A percentile compares a stretch with the other conserved stretches of the same genome.
These are phyloP conservation scores for Tenthredo notha DNA, from an alignment of 2,888 invertebrate genomes.

Conservation along the genomic window DNA sequence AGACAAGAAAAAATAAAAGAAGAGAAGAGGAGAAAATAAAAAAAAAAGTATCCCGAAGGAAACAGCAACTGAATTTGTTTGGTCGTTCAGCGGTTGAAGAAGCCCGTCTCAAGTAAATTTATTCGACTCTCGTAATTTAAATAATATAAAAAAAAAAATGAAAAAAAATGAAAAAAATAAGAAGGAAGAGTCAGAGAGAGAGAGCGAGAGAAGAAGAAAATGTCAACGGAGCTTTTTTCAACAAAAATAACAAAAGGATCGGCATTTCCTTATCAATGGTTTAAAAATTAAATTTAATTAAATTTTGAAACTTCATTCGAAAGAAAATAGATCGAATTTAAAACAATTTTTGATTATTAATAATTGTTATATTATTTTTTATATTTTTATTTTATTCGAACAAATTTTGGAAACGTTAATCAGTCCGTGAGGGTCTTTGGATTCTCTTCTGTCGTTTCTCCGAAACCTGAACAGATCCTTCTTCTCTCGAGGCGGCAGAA, in stretches of 20 bases:
- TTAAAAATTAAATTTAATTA: too few relatives aligned
- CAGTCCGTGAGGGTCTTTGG: too few relatives aligned
- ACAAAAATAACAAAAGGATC: neutral
- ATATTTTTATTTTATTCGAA: too few relatives aligned
- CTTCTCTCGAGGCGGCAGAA: too few relatives aligned
- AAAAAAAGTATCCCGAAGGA: neutral
- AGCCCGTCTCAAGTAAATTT: neutral
- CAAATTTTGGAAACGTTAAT: too few relatives aligned
- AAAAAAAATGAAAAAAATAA: neutral
- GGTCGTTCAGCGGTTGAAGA: neutral
- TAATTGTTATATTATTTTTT: too few relatives aligned
- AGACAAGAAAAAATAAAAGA: neutral
- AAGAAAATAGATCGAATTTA: too few relatives aligned
- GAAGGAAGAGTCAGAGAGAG: neutral
- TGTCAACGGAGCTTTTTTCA: neutral
- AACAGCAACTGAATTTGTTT: conserved; percentile 4
- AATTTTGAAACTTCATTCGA: too few relatives aligned
- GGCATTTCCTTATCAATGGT: neutral
- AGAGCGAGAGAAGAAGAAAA: neutral
- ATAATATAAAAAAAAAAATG: neutral
- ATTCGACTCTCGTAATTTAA: conserved; percentile 10
- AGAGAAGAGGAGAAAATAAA: neutral
- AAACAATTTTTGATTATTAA: too few relatives aligned
- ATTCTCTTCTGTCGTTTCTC: too few relatives aligned
- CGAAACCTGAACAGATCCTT: too few relatives aligned